Evolutionary conservation across 1,140 invertebrate species (phyloP), one percentile per base, ranked within the genome.

Genomic region (Cherax destructor): DNA sequence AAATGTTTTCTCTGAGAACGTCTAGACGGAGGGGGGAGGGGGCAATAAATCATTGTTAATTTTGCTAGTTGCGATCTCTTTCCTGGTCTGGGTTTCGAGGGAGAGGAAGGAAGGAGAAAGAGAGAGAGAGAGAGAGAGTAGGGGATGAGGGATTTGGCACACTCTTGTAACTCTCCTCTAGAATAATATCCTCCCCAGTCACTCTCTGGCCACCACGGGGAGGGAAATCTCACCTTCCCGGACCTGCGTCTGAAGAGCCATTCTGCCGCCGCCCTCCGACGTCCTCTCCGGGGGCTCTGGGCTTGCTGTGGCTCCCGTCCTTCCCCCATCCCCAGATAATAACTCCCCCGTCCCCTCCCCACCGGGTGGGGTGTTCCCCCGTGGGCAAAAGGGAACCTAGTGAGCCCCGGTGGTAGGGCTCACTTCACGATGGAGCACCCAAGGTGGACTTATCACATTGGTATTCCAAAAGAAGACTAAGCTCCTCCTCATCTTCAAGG

Each of bases 401-500:
- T 18, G 49, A 6, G 16, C n/a, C n/a, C n/a, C 1, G 52, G 5
- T n/a, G 30, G 52, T 56, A 87, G 50, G 85, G 74, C 59, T 78
- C 59, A 77, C n/a, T 86, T 74, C 77, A n/a, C 74, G n/a, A 16
- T 18, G 85, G n/a, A 1, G 24, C 1, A 13, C 18, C n/a, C n/a
- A 11, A 50, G 49, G 72, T 18, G 72, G 76, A 87, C 85, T 87
- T 87, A 79, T 74, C 85, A 78, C 85, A 87, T 87, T 87, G 76
- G 84, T 87, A 79, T 87, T 79, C 85, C 52, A 50, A 50, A 69
- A 41, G 85, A 87, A 21, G 85, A 76, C 78, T 79, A 87, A 87
- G 76, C 74, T 61, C 85, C 76, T 79, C 85, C 76, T 87, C 85
- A 87, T 87, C 76, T 86, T 79, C 50, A 87, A 47, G 30, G 30